Percentiles rank a stretch among this genome's conserved stretches.
phyloP scores from a whole-genome alignment of 2,797 vertebrate species.

The Synanceia verrucosa region DNA sequence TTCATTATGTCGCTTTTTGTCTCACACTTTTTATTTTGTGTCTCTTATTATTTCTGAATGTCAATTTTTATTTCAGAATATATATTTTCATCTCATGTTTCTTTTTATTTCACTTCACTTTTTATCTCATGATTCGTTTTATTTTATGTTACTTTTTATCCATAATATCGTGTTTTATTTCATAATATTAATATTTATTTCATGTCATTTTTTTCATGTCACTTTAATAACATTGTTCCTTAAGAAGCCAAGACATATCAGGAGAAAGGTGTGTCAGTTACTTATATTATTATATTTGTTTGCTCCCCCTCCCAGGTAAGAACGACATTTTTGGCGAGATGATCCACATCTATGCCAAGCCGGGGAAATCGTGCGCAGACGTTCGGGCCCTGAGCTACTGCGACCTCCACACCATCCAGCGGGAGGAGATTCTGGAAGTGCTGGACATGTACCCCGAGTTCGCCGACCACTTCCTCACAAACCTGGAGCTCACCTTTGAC shows the following conservation, averaged over 20 bases:
- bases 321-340: slow-evolving; percentile 99
- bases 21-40: no score
- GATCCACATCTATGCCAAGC: slow-evolving; percentile 94
- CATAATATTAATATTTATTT: no score
- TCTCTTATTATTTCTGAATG: no score
- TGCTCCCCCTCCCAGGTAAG: slow-evolving; percentile 84
- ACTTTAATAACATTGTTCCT: not conserved
- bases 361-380: slow-evolving; percentile 96
- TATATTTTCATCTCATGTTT: no score
- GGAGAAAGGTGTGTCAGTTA: not conserved
- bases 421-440: slow-evolving; percentile 96
- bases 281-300: not conserved
- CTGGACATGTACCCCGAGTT: slow-evolving; percentile 99
- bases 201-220: not conserved
- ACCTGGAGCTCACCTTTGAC: slow-evolving; percentile 97
- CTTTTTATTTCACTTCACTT: no score
- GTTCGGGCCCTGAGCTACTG: slow-evolving; percentile 98
- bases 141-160: no score
- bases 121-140: no score
- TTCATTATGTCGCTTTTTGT: no score
- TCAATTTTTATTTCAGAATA: no score
- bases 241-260: not conserved
- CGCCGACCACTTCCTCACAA: slow-evolving; percentile 93
- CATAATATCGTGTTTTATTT: no score
- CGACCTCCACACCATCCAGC: slow-evolving; percentile 96